Conservation (phyloP, 30 jellyfish, hydroid and myxozoan species). For the Hydractinia symbiolongicarpus region DNA sequence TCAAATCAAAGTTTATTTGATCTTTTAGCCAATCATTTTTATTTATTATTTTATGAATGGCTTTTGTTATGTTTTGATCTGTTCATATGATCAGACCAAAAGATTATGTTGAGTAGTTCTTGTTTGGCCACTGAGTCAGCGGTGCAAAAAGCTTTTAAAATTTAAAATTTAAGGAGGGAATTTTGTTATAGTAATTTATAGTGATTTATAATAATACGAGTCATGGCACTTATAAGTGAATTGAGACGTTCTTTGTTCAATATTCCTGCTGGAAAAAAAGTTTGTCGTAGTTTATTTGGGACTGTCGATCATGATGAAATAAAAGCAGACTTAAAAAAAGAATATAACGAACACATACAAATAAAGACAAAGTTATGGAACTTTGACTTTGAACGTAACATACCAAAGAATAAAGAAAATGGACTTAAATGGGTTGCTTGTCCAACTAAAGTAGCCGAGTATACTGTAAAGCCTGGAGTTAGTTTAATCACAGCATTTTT, state of each 20-base stretch:
- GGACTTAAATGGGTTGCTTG: constrained; percentile 24
- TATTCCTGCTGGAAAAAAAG: constrained; percentile 12
- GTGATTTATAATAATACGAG: background rate
- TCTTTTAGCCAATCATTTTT: background rate
- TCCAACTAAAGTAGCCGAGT: background rate
- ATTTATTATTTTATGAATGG: constrained; percentile 6
- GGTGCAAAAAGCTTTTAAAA: background rate
- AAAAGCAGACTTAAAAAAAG: constrained; percentile 15
- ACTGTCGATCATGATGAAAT: constrained; percentile 32
- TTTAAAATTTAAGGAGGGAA: constrained; percentile 19
- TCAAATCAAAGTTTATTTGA: background rate
- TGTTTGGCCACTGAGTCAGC: constrained; percentile 13
- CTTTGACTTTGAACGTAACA: constrained; percentile 14
- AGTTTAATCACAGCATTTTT: constrained; percentile 11
- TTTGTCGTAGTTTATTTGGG: constrained; percentile 25
- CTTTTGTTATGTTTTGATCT: background rate
- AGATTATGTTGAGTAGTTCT: constrained; percentile 4
- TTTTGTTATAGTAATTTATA: background rate
- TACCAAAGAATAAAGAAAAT: constrained; percentile 21
- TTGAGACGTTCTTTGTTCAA: background rate
- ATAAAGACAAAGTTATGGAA: constrained; percentile 25
- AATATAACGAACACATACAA: constrained; percentile 9
- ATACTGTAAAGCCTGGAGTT: background rate
- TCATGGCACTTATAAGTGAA: background rate
- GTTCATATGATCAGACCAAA: constrained; percentile 12